Evolutionary conservation across 2,888 invertebrate species (phyloP), one percentile per base, ranked within the genome.

Genomic region (Myopa tessellatipennis): DNA sequence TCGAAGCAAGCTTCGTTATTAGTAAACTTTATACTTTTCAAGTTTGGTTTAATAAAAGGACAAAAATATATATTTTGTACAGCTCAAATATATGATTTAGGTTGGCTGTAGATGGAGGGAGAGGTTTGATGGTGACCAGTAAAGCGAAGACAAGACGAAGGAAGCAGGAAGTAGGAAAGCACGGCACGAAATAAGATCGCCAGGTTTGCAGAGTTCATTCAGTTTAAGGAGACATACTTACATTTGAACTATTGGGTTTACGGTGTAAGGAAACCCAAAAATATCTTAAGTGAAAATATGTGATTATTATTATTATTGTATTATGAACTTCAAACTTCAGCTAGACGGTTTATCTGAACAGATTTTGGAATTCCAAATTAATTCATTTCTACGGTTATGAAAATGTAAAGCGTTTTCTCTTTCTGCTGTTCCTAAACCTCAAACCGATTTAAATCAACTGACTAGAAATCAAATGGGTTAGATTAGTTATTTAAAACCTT

Each of bases 1-100:
- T 88, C 88, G 89, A 89, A 88, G 84, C 87, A 93, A 91, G 92
- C 93, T 94, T 92, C 93, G 92, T 92, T 91, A 92, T 94, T 94
- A 94, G 93, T 92, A 83, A n/a, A 69, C 8, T 69, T 75, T 69
- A 69, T 45, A 74, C 34, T 18, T n/a, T 45, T 45, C 10, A 14
- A 5, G 14, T 12, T 50, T 63, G 10, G 12, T 26, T 65, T 52
- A 36, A 45, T 55, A 26, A 65, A 52, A 34, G 26, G 34, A 45
- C 34, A 73, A 72, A 40, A 45, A 73, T 34, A 50, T 67, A 74
- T 74, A 65, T 45, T 7, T 50, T 61, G 18, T 26, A 73, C 45
- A 50, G 45, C 14, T 69, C 45, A 67, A 65, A 16, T 72, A 58
- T 6, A 50, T 12, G 65, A 67, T 65, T 36, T 38, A 67, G 52